Base-by-base conservation (phyloP, 2,113 vertebrate genomes). In the Pachypanchax playfairii region DNA sequence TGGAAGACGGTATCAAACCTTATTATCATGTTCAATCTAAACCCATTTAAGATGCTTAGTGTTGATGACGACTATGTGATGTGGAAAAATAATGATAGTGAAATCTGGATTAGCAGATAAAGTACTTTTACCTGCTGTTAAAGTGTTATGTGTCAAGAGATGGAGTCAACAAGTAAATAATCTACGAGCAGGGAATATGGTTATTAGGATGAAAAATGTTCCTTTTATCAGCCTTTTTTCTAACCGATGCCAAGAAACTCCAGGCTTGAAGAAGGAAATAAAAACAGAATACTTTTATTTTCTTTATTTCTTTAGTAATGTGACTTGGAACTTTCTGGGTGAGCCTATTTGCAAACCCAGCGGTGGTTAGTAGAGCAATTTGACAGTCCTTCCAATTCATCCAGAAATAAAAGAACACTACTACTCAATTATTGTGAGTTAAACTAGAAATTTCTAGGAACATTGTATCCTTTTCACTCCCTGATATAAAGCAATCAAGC, bases 21-120 rank as follows among this genome's bases (percentile, higher is more conserved):
- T 61, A 67, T 72, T 58, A 73, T 68, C 64, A 70, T 75, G 63
- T 80, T 66, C 59, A 77, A 53, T 64, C 66, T 12, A 26, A 20
- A 25, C 42, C 52, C 68, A 78, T 81, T 80, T 52, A 55, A 12
- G n/a, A 12, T 13, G 28, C 28, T 33, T 51, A 31, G 48, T 33
- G 48, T 51, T 51, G n/a, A n/a, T 51, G 48, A 26, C 48, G 31
- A 31, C 17, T 29, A 20, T 13, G 20, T 15, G n/a, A 36, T 14
- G 20, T 24, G 20, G 50, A 33, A 36, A 20, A 36, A 36, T 35
- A 20, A 12, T 36, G 31, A 21, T 12, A 51, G 48, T 31, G 29
- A 13, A 31, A 51, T 33, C 20, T 51, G 4, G 2, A 20, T 20
- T 28, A 31, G 28, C 48, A 20, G 28, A 51, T 31, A 6, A 31